Percentiles rank a stretch among this genome's conserved stretches.
Evolutionary conservation across 2,888 invertebrate species (phyloP).

Genomic region (Chrysina gloriosa): DNA sequence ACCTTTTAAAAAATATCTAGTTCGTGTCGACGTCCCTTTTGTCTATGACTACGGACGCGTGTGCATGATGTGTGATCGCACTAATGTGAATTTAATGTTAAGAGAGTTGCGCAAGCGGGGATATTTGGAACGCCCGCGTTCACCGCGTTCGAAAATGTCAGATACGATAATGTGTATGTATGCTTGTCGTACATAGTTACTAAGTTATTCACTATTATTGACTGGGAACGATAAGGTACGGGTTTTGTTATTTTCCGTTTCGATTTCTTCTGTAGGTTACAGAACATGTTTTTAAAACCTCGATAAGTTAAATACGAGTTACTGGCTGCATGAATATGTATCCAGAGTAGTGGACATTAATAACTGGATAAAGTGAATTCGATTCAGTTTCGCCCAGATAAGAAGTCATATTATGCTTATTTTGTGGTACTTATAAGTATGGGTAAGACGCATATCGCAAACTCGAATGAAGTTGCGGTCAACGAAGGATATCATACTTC

Average conservation of each 20-base stretch:
- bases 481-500: too few species aligned
- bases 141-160: conserved; percentile 15
- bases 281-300: not conserved
- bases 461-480: too few species aligned
- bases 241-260: not conserved
- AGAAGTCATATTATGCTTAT: too few species aligned
- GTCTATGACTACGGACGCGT: conserved; percentile 32
- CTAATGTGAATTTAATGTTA: conserved; percentile 36
- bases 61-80: conserved; percentile 22
- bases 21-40: conserved; percentile 36
- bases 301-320: not conserved
- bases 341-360: too few species aligned
- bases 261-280: not conserved
- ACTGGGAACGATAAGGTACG: conserved; percentile 1
- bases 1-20: conserved; percentile 29
- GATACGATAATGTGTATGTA: conserved; percentile 14
- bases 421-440: too few species aligned
- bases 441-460: too few species aligned
- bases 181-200: not conserved
- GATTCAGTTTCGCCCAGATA: too few species aligned
- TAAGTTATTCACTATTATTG: conserved; percentile 3
- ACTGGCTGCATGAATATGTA: too few species aligned
- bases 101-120: conserved; percentile 13
- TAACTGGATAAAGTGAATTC: too few species aligned
- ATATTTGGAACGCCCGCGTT: conserved; percentile 1